A percentile compares a stretch with the other conserved stretches of the same genome.
Evolutionary conservation across 1,140 invertebrate species (phyloP).

Genomic region (Drosophila aff.): DNA sequence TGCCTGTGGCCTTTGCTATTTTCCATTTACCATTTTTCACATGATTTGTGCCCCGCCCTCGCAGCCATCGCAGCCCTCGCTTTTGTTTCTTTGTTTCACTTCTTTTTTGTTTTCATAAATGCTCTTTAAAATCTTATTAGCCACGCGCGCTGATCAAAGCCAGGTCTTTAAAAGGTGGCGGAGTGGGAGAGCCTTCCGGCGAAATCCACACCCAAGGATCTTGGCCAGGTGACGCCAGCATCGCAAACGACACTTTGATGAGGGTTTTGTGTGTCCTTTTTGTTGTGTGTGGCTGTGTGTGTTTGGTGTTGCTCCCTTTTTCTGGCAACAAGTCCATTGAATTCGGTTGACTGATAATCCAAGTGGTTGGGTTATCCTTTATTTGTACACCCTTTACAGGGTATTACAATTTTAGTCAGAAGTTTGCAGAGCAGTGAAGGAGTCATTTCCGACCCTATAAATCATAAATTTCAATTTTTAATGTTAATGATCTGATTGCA

Average conservation of each 20-base stretch:
- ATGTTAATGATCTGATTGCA: too few species aligned
- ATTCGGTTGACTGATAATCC: conserved; percentile 24
- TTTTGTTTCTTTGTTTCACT: background rate
- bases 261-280: conserved; percentile 22
- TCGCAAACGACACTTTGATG: conserved; percentile 50
- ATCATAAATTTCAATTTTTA: too few species aligned
- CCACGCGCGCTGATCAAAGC: conserved; percentile 62
- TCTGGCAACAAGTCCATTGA: conserved; percentile 12
- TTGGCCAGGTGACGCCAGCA: conserved; percentile 31
- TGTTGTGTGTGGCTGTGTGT: background rate
- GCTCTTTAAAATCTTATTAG: conserved; percentile 74
- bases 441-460: too few species aligned
- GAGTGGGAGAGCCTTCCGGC: background rate
- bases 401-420: too few species aligned
- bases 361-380: conserved; percentile 4
- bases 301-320: conserved; percentile 2
- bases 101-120: conserved; percentile 34
- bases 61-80: conserved; percentile 13
- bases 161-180: conserved; percentile 9
- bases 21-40: conserved; percentile 61
- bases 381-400: too few species aligned
- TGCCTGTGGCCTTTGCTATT: background rate
- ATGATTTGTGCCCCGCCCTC: conserved; percentile 23
- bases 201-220: conserved; percentile 10
- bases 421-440: too few species aligned